Evolutionary conservation across 2,797 vertebrate genomes (phyloP), one percentile per base, ranked within the genome.

Genomic region (Karalla daura): DNA sequence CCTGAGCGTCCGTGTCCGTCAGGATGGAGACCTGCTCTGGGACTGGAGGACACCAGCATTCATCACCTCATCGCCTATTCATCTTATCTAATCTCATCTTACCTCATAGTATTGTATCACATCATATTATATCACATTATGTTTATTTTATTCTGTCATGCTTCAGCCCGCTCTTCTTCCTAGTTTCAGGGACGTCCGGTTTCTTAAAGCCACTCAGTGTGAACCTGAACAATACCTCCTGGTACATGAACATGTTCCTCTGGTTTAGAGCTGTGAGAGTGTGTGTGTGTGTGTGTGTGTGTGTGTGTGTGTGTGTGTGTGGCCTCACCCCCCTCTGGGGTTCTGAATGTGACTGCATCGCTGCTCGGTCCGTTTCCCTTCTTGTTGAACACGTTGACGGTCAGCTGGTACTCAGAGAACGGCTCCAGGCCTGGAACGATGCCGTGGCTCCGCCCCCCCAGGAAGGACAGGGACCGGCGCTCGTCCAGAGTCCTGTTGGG

Each of bases 321-420:
- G 1, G 23, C 1, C 90, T 89, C 84, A 98, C 98, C 98, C 96
- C 97, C 98, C 91, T 99, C 97, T 14, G 96, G 94, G 39, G 96
- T 98, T 56, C 85, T 92, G 78, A 99, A 98, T 49, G 74, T 83
- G 54, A 96, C 69, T 0, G 94, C 86, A 30, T 92, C 90, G 63
- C 97, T 98, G 86, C 90, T 94, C 0, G 97, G 97, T 4, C 98
- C 97, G 15, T 94, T 93, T 47, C 98, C 98, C 88, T 93, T 96
- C 65, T 93, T 93, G 72, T 97, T 99, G 79, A 94, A 98, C 72
- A 96, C 96, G 44, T 87, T 90, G 76, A 98, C 95, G 0, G 91
- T 95, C 63, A 99, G 88, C 21, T 15, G 92, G 91, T 98, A 99
- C 90, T 97, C 94, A 3, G 96, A 97, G 80, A 95, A 98, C 20